Evolutionary conservation across 2,888 invertebrate species (phyloP).

Genomic region (Macrosiphum euphorbiae): DNA sequence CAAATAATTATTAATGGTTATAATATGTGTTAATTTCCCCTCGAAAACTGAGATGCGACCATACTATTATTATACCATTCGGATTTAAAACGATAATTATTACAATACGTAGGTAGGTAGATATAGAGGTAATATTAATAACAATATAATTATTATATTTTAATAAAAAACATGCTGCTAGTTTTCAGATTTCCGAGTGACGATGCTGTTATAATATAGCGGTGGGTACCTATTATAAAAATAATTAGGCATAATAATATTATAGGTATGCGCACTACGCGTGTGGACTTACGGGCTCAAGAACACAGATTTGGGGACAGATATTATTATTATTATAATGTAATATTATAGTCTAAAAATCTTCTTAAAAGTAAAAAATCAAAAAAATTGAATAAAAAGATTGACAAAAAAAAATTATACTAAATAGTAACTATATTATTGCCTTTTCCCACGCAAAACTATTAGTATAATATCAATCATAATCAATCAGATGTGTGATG

Average conservation of each 20-base stretch:
- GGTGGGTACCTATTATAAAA: neutral
- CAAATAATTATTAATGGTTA: neutral
- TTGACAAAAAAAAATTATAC: neutral
- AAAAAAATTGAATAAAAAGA: neutral
- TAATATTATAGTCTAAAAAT: conserved; percentile 35
- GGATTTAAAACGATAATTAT: neutral
- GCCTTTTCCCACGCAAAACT: conserved; percentile 26
- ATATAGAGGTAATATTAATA: neutral
- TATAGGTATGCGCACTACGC: neutral
- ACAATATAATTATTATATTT: too few relatives aligned
- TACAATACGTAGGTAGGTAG: neutral
- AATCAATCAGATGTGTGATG: neutral
- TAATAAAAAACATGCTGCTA: neutral
- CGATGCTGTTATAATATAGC: neutral
- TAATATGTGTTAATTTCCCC: neutral
- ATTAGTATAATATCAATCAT: neutral
- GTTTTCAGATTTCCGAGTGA: neutral
- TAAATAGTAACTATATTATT: neutral
- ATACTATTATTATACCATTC: neutral
- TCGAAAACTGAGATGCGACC: neutral
- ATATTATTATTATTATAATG: neutral
- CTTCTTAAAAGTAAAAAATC: neutral
- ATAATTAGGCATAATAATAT: neutral
- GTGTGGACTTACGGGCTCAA: conserved; percentile 17
- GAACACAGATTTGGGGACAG: conserved; percentile 51